A percentile compares a stretch with the other conserved stretches of the same genome.
These are phyloP conservation scores for Antheraea mylitta DNA, from an alignment of 1,140 invertebrate genomes.

Conservation along the genomic window DNA sequence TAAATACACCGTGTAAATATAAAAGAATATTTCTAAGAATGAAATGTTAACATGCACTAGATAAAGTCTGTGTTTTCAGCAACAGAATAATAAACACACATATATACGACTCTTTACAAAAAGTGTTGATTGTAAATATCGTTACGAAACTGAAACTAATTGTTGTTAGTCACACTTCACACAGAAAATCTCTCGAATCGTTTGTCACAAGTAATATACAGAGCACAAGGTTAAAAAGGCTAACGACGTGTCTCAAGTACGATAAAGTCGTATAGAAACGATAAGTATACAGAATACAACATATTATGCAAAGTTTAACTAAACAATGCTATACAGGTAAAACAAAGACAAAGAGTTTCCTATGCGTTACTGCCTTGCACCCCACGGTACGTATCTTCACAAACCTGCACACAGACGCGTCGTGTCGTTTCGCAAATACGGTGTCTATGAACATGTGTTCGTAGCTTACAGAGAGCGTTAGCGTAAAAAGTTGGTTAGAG, in stretches of 20 bases:
- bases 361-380: too few species aligned
- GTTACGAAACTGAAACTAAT: background rate
- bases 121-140: background rate
- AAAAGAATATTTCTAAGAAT: background rate
- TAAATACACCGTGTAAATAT: background rate
- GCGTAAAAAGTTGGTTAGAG: too few species aligned
- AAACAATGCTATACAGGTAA: background rate
- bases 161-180: background rate
- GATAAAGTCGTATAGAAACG: background rate
- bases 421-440: too few species aligned
- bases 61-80: too few species aligned
- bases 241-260: background rate
- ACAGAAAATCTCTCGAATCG: background rate
- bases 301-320: background rate
- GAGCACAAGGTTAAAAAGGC: background rate
- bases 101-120: background rate
- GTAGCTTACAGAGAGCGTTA: too few species aligned
- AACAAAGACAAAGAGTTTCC: slow-evolving; percentile 18
- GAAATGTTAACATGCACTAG: too few species aligned
- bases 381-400: too few species aligned
- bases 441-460: too few species aligned
- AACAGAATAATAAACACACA: too few species aligned
- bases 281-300: background rate
- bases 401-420: too few species aligned
- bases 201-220: background rate